A percentile compares a stretch with the other conserved stretches of the same genome.
These are phyloP conservation scores for Andrena flavipes DNA, from an alignment of 2,888 invertebrate genomes.

Conservation along the genomic window DNA sequence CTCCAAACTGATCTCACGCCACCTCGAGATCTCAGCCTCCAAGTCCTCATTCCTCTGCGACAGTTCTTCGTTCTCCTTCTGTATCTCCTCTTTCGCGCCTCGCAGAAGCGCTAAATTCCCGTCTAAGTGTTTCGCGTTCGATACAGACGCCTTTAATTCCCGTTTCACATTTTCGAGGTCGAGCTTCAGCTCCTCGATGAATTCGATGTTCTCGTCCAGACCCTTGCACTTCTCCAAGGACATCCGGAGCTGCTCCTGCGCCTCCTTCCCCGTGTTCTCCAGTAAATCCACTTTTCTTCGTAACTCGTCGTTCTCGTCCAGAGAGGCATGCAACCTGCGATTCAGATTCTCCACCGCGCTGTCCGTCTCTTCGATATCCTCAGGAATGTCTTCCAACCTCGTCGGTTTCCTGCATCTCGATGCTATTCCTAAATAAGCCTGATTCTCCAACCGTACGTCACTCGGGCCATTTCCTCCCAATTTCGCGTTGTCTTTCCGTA, in stretches of 20 bases:
- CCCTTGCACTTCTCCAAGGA: constrained; percentile 74
- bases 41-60: constrained; percentile 76
- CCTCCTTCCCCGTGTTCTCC: constrained; percentile 74
- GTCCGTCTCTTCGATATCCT: constrained; percentile 58
- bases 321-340: constrained; percentile 65
- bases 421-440: constrained; percentile 85
- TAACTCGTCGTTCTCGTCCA: constrained; percentile 81
- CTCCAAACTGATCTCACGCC: constrained; percentile 65
- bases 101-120: constrained; percentile 84
- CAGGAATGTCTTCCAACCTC: constrained; percentile 84
- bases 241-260: constrained; percentile 71
- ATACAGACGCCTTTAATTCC: constrained; percentile 81
- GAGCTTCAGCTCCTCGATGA: constrained; percentile 76
- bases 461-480: constrained; percentile 85
- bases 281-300: constrained; percentile 83
- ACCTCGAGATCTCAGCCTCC: constrained; percentile 72
- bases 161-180: constrained; percentile 77
- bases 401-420: constrained; percentile 84
- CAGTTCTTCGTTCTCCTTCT: constrained; percentile 76
- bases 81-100: constrained; percentile 84
- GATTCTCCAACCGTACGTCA: constrained; percentile 68
- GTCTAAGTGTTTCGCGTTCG: constrained; percentile 84
- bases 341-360: constrained; percentile 74
- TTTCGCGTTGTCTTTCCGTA: constrained; percentile 74
- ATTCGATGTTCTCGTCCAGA: constrained; percentile 74